A percentile compares a stretch with the other conserved stretches of the same genome.
These are phyloP conservation scores for Mionectes macconnelli DNA, from an alignment of 2,113 vertebrate genomes.

Conservation along the genomic window DNA sequence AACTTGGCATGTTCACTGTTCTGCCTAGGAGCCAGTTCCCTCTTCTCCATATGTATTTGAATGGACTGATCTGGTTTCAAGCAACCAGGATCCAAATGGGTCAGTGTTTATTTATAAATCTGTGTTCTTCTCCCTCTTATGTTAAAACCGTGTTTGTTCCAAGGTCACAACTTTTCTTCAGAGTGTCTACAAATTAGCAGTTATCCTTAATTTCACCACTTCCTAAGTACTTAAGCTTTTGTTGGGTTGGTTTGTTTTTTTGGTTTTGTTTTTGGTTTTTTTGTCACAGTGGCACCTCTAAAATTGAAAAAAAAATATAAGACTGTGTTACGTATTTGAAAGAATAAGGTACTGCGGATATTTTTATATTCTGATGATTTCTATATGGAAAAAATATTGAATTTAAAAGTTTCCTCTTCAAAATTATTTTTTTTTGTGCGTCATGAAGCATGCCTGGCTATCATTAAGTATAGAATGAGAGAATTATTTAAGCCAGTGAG, in stretches of 20 bases:
- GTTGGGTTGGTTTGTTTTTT: no score
- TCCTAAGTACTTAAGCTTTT: background rate
- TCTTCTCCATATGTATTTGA: background rate
- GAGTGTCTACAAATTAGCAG: background rate
- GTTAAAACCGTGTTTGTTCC: background rate
- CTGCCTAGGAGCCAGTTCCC: background rate
- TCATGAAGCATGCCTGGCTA: background rate
- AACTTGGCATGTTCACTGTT: background rate
- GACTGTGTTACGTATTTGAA: background rate
- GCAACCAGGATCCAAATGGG: background rate
- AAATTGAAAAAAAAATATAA: background rate
- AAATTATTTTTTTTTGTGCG: background rate
- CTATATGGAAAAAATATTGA: background rate
- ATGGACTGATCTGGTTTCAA: background rate
- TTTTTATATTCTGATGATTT: background rate
- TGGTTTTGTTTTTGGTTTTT: background rate
- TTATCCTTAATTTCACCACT: background rate
- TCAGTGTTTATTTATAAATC: background rate
- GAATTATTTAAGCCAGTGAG: background rate
- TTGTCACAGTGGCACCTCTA: background rate
- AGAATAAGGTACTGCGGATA: background rate
- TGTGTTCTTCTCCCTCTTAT: background rate
- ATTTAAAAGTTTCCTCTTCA: background rate
- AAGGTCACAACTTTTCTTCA: background rate
- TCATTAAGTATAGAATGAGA: constrained; percentile 5